Percentiles rank a stretch among this genome's conserved stretches.
Conservation (phyloP, 1,140 invertebrate genomes). For the Chlorops oryzae region DNA sequence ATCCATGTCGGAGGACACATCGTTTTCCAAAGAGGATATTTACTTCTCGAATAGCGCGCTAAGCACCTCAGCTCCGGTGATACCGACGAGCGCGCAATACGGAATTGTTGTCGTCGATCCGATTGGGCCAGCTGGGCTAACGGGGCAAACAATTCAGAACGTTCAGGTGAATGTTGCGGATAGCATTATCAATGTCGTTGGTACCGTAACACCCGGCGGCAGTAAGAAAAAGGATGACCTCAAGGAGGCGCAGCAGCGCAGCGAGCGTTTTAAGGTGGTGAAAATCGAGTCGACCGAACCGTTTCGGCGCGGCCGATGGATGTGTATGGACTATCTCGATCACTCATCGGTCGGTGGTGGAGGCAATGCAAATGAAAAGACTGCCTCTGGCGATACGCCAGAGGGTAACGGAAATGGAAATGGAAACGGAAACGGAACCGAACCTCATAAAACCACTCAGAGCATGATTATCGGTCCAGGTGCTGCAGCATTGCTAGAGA, state of each 20-base stretch:
- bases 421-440: constrained; percentile 3
- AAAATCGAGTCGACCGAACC: constrained; percentile 94
- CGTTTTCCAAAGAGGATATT: constrained; percentile 75
- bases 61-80: constrained; percentile 71
- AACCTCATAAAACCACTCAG: constrained; percentile 39
- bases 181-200: constrained; percentile 60
- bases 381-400: constrained; percentile 19
- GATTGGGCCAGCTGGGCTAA: constrained; percentile 28
- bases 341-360: constrained; percentile 51
- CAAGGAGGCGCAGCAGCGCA: constrained; percentile 67
- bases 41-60: constrained; percentile 70
- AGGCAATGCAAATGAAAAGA: constrained; percentile 38
- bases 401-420: constrained; percentile 5
- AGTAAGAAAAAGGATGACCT: constrained; percentile 60
- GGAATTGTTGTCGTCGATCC: constrained; percentile 70
- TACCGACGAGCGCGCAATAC: constrained; percentile 77
- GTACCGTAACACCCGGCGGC: constrained; percentile 46
- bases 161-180: constrained; percentile 59
- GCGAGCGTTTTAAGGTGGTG: constrained; percentile 90
- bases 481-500: constrained; percentile 24
- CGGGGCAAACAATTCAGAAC: constrained; percentile 47
- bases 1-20: constrained; percentile 76
- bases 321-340: constrained; percentile 92
- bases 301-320: constrained; percentile 88
- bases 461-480: constrained; percentile 41